Conservation (phyloP, 2,888 invertebrate genomes). For the Aquatica leii region DNA sequence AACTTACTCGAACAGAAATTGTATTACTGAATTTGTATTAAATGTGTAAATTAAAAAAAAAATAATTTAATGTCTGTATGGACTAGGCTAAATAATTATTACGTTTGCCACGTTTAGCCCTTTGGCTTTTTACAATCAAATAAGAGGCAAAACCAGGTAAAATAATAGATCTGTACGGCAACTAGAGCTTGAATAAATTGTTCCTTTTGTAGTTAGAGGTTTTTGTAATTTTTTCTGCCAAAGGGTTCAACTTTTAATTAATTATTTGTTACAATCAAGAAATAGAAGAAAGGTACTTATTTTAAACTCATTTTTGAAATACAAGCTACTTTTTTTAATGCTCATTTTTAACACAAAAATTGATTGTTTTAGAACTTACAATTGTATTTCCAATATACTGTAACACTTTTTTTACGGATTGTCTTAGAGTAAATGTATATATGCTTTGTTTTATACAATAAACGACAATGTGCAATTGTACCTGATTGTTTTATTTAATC, state of each 20-base stretch:
- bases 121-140: no score
- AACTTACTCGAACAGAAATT: no score
- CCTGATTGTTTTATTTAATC: neutral
- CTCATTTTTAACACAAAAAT: no score
- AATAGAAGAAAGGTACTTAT: no score
- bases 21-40: no score
- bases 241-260: no score
- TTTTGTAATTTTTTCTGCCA: no score
- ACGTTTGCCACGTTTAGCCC: neutral
- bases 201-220: no score
- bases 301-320: neutral
- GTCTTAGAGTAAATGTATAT: slow-evolving; percentile 25
- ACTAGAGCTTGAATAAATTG: no score
- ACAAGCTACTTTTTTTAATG: neutral
- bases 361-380: neutral
- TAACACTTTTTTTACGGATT: slow-evolving; percentile 40
- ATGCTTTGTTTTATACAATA: slow-evolving; percentile 34
- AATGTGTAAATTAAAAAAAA: neutral
- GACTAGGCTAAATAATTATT: neutral
- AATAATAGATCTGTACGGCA: no score
- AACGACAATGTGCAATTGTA: slow-evolving; percentile 14
- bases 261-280: no score
- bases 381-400: slow-evolving; percentile 12
- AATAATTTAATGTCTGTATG: neutral
- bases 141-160: no score